Evolutionary conservation across 1,140 invertebrate genomes (phyloP).

Genomic region (Aphaenogaster rudis): DNA sequence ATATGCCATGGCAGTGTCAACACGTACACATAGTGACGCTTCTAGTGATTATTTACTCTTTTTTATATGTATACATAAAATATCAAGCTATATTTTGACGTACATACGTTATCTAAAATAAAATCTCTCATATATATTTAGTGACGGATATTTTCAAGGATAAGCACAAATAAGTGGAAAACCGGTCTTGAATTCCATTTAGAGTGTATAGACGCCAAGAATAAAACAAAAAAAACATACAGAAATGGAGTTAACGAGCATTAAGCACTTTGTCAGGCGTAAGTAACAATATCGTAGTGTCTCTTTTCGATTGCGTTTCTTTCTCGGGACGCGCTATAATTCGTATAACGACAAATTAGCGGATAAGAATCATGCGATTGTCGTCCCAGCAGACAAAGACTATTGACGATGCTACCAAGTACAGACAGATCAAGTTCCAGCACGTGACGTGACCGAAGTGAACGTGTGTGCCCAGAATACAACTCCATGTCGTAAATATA

Average conservation of each 20-base stretch:
- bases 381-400: not conserved
- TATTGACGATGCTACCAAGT: conserved; percentile 9
- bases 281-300: not conserved
- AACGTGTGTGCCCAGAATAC: conserved; percentile 14
- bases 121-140: not conserved
- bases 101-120: not conserved
- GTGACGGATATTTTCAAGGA: not conserved
- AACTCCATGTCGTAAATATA: not conserved
- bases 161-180: not conserved
- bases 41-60: not conserved
- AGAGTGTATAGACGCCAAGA: not conserved
- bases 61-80: not conserved
- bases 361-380: not conserved
- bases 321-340: not conserved
- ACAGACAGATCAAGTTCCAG: not conserved
- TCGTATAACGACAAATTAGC: not conserved
- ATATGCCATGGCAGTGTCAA: not conserved
- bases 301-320: not conserved
- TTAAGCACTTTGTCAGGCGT: not conserved
- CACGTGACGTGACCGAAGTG: not conserved
- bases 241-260: conserved; percentile 3
- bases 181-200: conserved; percentile 18
- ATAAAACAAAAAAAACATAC: not conserved
- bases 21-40: not conserved
- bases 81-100: not conserved